A percentile compares a stretch with the other conserved stretches of the same genome.
phyloP scores from a whole-genome alignment of 2,113 vertebrate species.

The Halcyon senegalensis region DNA sequence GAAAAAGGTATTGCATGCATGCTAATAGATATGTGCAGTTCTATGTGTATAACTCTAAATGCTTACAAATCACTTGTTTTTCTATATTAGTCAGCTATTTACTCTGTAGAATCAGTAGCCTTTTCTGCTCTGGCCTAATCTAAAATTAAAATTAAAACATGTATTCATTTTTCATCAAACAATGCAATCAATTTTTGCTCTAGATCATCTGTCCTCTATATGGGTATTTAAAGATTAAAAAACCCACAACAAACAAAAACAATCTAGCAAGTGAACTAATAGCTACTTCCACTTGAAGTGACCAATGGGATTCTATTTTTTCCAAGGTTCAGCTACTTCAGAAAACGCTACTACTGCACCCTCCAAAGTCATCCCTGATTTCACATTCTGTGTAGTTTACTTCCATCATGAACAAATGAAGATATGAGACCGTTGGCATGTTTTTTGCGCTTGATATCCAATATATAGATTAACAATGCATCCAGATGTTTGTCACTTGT shows the following conservation, averaged over 20 bases:
- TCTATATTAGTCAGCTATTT: neutral
- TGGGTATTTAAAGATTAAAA: neutral
- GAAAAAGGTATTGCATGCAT: neutral
- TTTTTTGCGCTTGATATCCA: neutral
- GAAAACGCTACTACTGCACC: neutral
- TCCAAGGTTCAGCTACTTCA: neutral
- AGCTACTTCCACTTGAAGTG: neutral
- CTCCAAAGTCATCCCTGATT: neutral
- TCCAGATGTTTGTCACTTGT: neutral
- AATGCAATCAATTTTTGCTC: neutral
- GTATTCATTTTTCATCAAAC: neutral
- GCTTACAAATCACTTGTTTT: accelerated
- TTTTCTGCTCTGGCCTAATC: neutral
- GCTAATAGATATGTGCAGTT: neutral
- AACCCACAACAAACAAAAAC: neutral
- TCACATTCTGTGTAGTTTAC: neutral
- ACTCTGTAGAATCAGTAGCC: neutral
- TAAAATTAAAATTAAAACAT: neutral
- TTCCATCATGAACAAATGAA: neutral
- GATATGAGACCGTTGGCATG: neutral
- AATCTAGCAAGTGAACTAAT: neutral
- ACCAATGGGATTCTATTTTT: neutral
- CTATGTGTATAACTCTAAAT: neutral
- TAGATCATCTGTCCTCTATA: neutral
- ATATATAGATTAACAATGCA: neutral